Percentiles rank a stretch among this genome's conserved stretches.
These are phyloP conservation scores for Rhinopomastus cyanomelas DNA, from an alignment of 2,113 vertebrate species.

Conservation along the genomic window DNA sequence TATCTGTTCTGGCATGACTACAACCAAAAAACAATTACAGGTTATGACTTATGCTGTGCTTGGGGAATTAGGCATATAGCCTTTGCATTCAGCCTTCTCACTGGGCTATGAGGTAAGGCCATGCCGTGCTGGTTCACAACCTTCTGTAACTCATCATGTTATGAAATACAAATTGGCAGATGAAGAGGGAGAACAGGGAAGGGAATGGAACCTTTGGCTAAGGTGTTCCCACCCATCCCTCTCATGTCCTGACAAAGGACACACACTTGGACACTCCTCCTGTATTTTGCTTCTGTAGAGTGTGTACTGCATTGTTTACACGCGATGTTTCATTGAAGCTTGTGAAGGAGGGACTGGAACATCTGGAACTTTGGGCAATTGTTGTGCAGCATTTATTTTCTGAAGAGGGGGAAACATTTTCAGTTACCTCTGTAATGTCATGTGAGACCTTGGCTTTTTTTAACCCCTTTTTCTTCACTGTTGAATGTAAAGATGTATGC, in stretches of 20 bases:
- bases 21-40: constrained; percentile 47
- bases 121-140: background rate
- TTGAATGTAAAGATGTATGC: background rate
- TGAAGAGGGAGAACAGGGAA: background rate
- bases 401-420: constrained; percentile 28
- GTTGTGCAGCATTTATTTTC: constrained; percentile 18
- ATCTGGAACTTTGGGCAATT: constrained; percentile 31
- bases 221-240: background rate
- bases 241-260: background rate
- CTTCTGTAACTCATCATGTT: constrained; percentile 47
- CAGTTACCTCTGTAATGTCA: background rate
- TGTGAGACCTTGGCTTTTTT: background rate
- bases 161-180: constrained; percentile 52
- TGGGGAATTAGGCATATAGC: constrained; percentile 18
- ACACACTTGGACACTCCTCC: background rate
- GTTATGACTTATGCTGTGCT: constrained; percentile 22
- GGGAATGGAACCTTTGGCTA: background rate
- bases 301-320: constrained; percentile 4
- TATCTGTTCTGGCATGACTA: constrained; percentile 35
- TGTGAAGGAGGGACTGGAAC: constrained; percentile 10
- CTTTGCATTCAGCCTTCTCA: constrained; percentile 35
- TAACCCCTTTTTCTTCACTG: background rate
- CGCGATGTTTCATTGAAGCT: background rate
- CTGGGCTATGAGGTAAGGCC: constrained; percentile 42
- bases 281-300: constrained; percentile 10